Conservation (phyloP, 2,888 invertebrate genomes). For the Tuta absoluta region DNA sequence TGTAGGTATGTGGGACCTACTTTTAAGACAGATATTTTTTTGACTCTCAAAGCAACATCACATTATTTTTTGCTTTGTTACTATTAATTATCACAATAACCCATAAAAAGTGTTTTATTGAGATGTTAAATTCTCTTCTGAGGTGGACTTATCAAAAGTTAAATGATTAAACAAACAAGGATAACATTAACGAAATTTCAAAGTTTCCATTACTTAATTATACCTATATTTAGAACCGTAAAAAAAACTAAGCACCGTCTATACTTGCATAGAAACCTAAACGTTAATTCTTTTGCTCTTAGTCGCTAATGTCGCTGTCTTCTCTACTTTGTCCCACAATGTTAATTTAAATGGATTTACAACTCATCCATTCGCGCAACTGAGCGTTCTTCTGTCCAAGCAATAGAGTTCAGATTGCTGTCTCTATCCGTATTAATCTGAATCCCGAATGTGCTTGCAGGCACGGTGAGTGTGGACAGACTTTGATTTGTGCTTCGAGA, state of each 20-base stretch:
- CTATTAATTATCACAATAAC: no score
- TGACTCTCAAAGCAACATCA: no score
- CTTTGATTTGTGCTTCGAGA: constrained; percentile 15
- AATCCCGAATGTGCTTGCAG: background rate
- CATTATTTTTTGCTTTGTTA: no score
- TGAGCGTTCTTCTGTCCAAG: background rate
- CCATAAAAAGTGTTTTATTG: no score
- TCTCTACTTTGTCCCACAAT: constrained; percentile 35
- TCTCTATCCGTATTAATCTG: constrained; percentile 1
- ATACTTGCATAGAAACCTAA: background rate
- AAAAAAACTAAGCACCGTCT: no score
- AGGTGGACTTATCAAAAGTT: no score
- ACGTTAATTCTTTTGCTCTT: background rate
- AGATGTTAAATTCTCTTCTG: no score
- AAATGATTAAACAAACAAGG: no score
- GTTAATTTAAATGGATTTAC: constrained; percentile 45
- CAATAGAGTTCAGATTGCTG: constrained; percentile 16
- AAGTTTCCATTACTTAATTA: no score
- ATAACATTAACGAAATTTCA: no score
- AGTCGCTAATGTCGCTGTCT: background rate
- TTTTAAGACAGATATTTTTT: background rate
- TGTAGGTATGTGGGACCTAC: background rate
- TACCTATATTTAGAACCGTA: no score
- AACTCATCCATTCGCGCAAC: constrained; percentile 31
- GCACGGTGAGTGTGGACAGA: constrained; percentile 2